Evolutionary conservation across 2,888 invertebrate genomes (phyloP).

Genomic region (Adineta ricciae): DNA sequence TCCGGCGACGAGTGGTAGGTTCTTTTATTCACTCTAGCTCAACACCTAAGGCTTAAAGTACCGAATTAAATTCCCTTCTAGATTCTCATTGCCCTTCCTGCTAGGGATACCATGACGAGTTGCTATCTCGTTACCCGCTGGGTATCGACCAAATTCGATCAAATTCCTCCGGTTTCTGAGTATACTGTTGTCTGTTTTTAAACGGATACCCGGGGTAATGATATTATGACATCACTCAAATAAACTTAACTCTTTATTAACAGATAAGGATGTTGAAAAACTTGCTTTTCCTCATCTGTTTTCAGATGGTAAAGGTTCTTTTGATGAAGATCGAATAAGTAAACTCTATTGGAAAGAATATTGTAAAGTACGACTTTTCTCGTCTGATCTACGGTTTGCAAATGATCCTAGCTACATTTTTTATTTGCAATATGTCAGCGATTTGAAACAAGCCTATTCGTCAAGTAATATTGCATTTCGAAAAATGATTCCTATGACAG

Average conservation of each 20-base stretch:
- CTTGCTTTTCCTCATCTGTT: conserved; percentile 33
- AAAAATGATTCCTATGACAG: background rate
- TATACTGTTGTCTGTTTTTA: no score
- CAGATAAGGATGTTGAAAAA: conserved; percentile 38
- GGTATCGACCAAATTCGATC: no score
- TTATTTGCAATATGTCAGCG: background rate
- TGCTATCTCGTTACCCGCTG: no score
- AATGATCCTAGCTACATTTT: background rate
- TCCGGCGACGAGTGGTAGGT: no score
- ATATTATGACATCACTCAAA: no score
- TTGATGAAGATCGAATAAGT: background rate
- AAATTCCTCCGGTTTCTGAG: no score
- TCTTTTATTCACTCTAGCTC: no score
- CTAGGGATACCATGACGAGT: no score
- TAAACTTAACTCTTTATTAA: conserved; percentile 38
- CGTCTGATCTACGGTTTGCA: background rate
- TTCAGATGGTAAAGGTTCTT: background rate
- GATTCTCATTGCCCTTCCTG: no score
- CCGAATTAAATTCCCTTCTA: no score
- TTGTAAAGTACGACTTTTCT: background rate
- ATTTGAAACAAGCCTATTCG: background rate
- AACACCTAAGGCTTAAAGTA: no score
- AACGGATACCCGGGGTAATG: no score
- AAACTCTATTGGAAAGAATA: background rate
- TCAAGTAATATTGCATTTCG: background rate